Conservation (phyloP, 2,113 vertebrate genomes). For the Gymnogyps californianus region DNA sequence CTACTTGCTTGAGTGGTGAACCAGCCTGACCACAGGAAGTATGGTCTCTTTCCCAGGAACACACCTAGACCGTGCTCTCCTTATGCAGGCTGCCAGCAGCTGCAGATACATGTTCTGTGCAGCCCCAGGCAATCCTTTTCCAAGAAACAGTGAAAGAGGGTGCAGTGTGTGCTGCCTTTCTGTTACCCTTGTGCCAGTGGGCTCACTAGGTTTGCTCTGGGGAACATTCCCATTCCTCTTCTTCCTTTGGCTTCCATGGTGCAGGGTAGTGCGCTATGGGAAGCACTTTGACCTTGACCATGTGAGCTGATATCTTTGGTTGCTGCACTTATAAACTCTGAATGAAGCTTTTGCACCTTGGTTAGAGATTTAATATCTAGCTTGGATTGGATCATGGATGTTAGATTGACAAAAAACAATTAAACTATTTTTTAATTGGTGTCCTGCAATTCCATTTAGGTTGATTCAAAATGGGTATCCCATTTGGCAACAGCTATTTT, state of each 20-base stretch:
- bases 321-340: neutral
- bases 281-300: neutral
- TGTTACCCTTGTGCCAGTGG: neutral
- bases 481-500: neutral
- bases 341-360: neutral
- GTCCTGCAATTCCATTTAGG: neutral
- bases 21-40: rapidly evolving
- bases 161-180: neutral
- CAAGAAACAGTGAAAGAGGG: neutral
- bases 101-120: neutral
- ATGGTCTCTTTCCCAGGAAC: neutral
- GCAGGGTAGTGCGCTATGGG: neutral
- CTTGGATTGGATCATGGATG: neutral
- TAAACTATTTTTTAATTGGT: neutral
- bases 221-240: neutral
- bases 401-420: neutral
- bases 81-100: neutral
- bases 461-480: neutral
- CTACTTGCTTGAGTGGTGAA: neutral
- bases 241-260: neutral
- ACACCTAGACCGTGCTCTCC: neutral
- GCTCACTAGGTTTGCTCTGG: neutral
- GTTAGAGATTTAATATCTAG: neutral
- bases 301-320: neutral
- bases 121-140: neutral